These are phyloP conservation scores for Drosophila siamana DNA, from an alignment of 2,888 invertebrate species.

Conservation along the genomic window DNA sequence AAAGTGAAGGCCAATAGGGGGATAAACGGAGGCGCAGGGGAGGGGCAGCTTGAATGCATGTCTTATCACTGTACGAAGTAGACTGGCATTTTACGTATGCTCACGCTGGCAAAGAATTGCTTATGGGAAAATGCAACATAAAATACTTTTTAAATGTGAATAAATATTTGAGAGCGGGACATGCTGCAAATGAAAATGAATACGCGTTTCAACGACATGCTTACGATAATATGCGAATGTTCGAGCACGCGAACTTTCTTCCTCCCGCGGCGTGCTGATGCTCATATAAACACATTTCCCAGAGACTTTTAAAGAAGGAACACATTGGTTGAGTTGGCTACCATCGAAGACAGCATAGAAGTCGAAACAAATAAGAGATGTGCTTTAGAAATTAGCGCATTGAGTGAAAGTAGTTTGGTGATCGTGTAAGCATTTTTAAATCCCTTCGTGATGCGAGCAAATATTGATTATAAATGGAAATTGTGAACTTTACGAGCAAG, in stretches of 20 bases:
- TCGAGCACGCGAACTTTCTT: too few species aligned
- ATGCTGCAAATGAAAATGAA: constrained; percentile 35
- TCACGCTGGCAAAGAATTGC: constrained; percentile 46
- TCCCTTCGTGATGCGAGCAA: too few species aligned
- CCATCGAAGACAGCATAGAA: too few species aligned
- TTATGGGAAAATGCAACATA: constrained; percentile 71
- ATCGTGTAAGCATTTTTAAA: background rate
- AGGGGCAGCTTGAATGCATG: constrained; percentile 58
- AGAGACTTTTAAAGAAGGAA: too few species aligned
- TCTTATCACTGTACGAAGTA: constrained; percentile 60
- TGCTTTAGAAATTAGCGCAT: background rate
- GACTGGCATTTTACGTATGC: constrained; percentile 46
- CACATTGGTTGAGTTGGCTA: too few species aligned
- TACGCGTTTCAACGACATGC: constrained; percentile 4
- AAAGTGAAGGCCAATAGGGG: background rate
- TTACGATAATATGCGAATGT: constrained; percentile 12
- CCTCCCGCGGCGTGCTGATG: too few species aligned
- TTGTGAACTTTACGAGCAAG: background rate
- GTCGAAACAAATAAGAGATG: background rate
- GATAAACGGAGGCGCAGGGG: background rate
- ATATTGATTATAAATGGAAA: background rate
- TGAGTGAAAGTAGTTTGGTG: background rate
- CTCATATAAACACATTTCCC: too few species aligned
- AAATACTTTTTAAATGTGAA: constrained; percentile 69
- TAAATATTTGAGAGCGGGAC: constrained; percentile 62